phyloP scores from a whole-genome alignment of 2,113 vertebrate genomes.

The Nyctibius bracteatus region DNA sequence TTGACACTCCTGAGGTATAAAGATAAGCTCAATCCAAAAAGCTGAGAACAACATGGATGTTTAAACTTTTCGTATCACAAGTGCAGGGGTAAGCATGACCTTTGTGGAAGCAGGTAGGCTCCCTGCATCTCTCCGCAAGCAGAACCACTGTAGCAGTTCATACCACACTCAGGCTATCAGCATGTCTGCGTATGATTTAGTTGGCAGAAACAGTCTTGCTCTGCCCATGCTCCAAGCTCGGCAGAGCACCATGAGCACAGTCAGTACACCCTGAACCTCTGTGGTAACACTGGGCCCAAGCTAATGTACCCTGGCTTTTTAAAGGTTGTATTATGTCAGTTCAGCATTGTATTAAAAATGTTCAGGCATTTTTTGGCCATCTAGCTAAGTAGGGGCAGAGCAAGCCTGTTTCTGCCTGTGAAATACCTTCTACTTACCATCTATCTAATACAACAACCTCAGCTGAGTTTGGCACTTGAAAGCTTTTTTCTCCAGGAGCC shows the following conservation, averaged over 20 bases:
- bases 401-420: neutral
- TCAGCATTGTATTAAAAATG: fast-evolving
- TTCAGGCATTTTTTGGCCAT: neutral
- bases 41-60: neutral
- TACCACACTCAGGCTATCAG: fast-evolving
- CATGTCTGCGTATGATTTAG: fast-evolving
- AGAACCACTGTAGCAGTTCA: neutral
- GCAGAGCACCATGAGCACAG: fast-evolving
- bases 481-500: neutral
- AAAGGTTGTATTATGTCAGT: neutral
- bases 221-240: neutral
- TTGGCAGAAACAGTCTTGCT: neutral
- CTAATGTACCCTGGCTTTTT: neutral
- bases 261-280: neutral
- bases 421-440: neutral
- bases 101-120: neutral
- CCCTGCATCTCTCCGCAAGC: neutral
- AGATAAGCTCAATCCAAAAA: neutral
- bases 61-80: neutral
- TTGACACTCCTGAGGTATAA: neutral
- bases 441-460: neutral
- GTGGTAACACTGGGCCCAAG: neutral
- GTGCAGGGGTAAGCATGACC: too few species aligned
- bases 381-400: neutral
- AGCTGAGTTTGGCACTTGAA: neutral